A percentile compares a stretch with the other conserved stretches of the same genome.
Conservation (phyloP, 2,888 invertebrate genomes). For the Petrophora chlorosata region DNA sequence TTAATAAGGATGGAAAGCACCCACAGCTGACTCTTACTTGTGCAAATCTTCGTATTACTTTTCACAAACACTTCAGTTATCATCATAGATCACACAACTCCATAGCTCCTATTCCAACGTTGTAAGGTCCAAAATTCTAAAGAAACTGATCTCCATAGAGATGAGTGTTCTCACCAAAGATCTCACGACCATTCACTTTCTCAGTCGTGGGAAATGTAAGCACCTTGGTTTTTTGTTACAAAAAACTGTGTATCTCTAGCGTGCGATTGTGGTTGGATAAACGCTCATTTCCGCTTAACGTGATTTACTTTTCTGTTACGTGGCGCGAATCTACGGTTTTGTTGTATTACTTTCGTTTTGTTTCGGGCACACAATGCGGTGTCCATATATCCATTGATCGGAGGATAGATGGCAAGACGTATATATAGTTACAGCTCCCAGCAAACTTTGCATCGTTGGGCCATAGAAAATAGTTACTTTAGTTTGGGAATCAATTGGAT, state of each 20-base stretch:
- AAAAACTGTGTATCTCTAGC: constrained; percentile 7
- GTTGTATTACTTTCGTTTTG: no score
- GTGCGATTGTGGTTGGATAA: constrained; percentile 37
- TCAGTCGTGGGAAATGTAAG: constrained; percentile 55
- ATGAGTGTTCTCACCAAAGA: constrained; percentile 26
- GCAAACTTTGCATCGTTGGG: no score
- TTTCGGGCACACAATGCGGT: no score
- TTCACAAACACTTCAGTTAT: constrained; percentile 18
- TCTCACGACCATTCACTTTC: constrained; percentile 63
- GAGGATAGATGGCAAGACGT: no score
- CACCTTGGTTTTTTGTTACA: constrained; percentile 33
- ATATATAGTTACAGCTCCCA: no score
- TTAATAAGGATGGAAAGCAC: not conserved
- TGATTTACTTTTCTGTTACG: constrained; percentile 39
- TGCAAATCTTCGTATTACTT: constrained; percentile 21
- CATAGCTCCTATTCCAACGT: constrained; percentile 1
- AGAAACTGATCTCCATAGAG: not conserved
- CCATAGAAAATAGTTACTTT: no score
- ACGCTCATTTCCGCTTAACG: constrained; percentile 39
- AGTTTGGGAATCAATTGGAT: no score
- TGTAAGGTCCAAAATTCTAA: constrained; percentile 6
- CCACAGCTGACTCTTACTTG: not conserved
- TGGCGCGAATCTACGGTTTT: constrained; percentile 9
- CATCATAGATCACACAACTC: constrained; percentile 5
- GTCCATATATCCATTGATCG: no score